phyloP scores from a whole-genome alignment of 2,113 vertebrate genomes.

The Tychaedon coryphoeus region DNA sequence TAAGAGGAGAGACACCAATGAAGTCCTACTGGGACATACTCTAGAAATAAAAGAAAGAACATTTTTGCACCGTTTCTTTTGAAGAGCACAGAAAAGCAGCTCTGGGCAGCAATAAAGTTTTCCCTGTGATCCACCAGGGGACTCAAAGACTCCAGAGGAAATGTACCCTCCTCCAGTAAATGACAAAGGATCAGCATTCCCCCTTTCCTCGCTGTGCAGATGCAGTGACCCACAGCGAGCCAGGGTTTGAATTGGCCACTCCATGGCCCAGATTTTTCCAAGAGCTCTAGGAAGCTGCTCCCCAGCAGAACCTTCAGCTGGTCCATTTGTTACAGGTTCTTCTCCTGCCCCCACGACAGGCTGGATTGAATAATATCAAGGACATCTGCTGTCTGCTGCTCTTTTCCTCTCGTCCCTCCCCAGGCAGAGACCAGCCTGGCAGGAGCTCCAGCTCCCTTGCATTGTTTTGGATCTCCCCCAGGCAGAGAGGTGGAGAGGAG shows the following conservation, averaged over 20 bases:
- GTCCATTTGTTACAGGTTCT: not conserved
- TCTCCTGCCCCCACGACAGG: fast-evolving
- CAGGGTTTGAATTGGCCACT: not conserved
- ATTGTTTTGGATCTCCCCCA: not conserved
- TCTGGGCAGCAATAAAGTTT: not conserved
- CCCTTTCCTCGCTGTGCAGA: not conserved
- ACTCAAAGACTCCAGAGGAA: not conserved
- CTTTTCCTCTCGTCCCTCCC: not conserved
- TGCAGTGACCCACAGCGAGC: not conserved
- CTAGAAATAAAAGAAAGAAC: constrained; percentile 14
- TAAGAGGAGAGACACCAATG: constrained; percentile 29
- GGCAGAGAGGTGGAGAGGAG: constrained; percentile 5
- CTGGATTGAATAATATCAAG: not conserved
- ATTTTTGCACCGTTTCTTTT: constrained; percentile 3
- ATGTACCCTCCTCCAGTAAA: not conserved
- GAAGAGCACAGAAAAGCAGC: not conserved
- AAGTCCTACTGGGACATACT: constrained; percentile 5
- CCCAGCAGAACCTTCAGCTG: not conserved
- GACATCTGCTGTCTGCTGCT: constrained; percentile 10
- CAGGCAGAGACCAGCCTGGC: not conserved
- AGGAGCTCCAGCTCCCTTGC: not conserved
- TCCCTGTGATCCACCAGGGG: not conserved
- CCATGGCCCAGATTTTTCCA: not conserved
- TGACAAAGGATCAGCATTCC: not conserved
- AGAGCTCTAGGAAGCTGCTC: not conserved